A percentile compares a stretch with the other conserved stretches of the same genome.
phyloP scores from a whole-genome alignment of 2,113 vertebrate genomes.

The Neotragus pygmaeus region DNA sequence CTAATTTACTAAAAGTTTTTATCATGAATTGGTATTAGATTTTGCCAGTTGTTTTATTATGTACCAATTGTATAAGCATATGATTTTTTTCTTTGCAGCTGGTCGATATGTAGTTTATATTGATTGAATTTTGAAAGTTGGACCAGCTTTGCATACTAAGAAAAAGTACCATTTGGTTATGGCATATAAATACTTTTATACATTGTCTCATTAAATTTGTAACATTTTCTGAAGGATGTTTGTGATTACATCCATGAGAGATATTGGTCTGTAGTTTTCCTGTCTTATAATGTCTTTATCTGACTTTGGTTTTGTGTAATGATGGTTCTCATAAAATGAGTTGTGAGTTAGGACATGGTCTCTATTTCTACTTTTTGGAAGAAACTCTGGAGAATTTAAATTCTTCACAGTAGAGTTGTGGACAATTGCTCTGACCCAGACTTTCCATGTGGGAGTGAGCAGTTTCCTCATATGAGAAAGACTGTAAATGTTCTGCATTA shows the following conservation, averaged over 20 bases:
- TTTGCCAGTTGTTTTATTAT: neutral
- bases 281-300: neutral
- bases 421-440: neutral
- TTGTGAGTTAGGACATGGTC: neutral
- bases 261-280: neutral
- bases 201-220: neutral
- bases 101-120: neutral
- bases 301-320: neutral
- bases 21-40: no score
- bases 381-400: neutral
- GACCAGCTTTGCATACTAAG: neutral
- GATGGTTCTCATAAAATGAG: neutral
- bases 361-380: neutral
- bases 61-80: neutral
- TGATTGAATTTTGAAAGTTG: neutral
- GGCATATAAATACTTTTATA: neutral
- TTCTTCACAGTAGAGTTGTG: neutral
- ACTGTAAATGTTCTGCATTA: neutral
- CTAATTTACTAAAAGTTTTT: no score
- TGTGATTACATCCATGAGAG: neutral
- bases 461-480: neutral
- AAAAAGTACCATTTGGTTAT: neutral
- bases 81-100: neutral
- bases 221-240: neutral
- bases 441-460: neutral